Base-by-base conservation (phyloP, 2,888 invertebrate species). In the Sipha maydis region DNA sequence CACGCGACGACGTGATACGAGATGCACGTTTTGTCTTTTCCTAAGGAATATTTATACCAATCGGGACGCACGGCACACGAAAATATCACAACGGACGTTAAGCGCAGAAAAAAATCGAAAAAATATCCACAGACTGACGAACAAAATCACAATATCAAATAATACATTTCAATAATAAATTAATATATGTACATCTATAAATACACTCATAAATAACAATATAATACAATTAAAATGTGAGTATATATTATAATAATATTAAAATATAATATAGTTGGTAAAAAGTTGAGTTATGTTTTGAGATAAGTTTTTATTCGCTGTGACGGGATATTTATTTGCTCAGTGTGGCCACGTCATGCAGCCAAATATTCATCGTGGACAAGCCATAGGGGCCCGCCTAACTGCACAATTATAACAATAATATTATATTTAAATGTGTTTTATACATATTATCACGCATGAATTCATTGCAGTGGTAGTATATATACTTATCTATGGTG, bases 231-330 rank as follows among this genome's bases (percentile, higher is more conserved):
- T 75, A 75, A 67, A 67, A 31, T 41, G 17, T 38, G 34, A 21
- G 14, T 75, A 48, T 11, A 75, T 38, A 73, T 38, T 84, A 21
- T 54, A 54, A 31, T 31, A 38, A 34, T 76, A 73, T 17, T 31
- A 31, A 71, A 73, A 34, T 73, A 14, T 31, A 4, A 31, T 73
- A n/a, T 73, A 34, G 14, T 21, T 41, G 41, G 85, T 41, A 31
- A 17, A 2, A 9, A 71, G 71, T 75, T 31, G 17, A 28, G 75
- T 61, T 75, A 84, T 69, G 48, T 76, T 88, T 88, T 25, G 88
- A 88, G 88, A 88, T 88, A 88, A 88, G 82, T 82, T 75, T 88
- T 85, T 77, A 85, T 78, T 78, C 79, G 41, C 31, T 34, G 34
- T 77, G 82, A 88, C 82, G 88, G 82, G 67, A 28, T 82, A 56